phyloP scores from a whole-genome alignment of 2,113 vertebrate species.

The Ciconia maguari region DNA sequence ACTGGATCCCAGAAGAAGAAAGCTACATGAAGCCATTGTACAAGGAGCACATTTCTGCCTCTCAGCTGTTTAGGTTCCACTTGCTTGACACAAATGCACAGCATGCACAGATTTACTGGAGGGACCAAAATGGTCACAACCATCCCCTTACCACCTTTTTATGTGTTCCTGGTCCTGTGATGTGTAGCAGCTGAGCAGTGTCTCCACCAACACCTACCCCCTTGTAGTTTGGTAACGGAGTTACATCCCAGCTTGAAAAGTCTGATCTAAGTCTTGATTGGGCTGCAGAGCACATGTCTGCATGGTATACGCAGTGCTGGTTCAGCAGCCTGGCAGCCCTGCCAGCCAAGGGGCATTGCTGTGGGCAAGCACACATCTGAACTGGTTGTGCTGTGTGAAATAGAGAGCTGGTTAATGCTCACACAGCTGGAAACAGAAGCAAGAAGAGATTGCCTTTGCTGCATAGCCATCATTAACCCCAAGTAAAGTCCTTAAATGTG shows the following conservation, averaged over 20 bases:
- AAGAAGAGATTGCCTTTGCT: not conserved
- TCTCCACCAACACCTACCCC: not conserved
- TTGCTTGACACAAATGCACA: not conserved
- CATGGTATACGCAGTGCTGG: accelerated
- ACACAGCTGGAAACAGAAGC: not conserved
- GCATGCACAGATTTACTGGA: not conserved
- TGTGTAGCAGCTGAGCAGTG: not conserved
- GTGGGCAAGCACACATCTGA: not conserved
- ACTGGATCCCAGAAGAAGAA: not conserved
- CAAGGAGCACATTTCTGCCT: not conserved
- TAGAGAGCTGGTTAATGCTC: not conserved
- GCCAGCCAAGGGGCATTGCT: not conserved
- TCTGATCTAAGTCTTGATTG: not conserved
- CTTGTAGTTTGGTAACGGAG: accelerated
- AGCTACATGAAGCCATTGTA: not conserved
- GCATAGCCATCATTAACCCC: not conserved
- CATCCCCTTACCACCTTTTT: not conserved
- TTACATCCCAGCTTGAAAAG: not conserved
- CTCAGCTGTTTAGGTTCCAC: not conserved
- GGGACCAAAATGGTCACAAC: not conserved
- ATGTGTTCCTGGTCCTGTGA: not conserved
- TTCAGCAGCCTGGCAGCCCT: not conserved
- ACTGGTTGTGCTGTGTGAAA: not conserved
- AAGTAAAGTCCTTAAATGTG: not conserved
- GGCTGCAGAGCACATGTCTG: not conserved